phyloP scores from a whole-genome alignment of 2,888 invertebrate genomes.

The Lacanobia oleracea region DNA sequence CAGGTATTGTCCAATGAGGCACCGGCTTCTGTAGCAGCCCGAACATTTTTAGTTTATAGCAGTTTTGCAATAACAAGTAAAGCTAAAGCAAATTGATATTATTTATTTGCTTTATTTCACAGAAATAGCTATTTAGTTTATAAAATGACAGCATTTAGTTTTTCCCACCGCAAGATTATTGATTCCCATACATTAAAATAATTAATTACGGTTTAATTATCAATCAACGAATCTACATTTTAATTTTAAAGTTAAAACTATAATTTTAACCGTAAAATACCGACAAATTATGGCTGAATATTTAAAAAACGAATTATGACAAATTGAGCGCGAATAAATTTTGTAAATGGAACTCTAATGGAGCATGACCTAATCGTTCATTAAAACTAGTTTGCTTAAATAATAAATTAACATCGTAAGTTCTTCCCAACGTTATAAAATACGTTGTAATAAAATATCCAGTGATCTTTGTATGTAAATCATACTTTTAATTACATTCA shows the following conservation, averaged over 20 bases:
- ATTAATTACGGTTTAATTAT: conserved; percentile 16
- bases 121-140: too few relatives aligned
- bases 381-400: conserved; percentile 42
- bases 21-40: conserved; percentile 88
- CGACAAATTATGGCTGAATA: conserved; percentile 15
- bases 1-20: conserved; percentile 83
- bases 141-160: too few relatives aligned
- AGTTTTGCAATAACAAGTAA: background rate
- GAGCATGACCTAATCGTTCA: conserved; percentile 41
- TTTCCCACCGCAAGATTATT: background rate
- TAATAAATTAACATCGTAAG: conserved; percentile 36
- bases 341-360: conserved; percentile 40
- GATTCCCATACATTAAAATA: conserved; percentile 22
- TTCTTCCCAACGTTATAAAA: conserved; percentile 24
- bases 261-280: conserved; percentile 5
- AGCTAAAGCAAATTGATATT: too few relatives aligned
- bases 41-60: conserved; percentile 69
- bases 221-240: conserved; percentile 16
- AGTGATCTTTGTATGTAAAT: conserved; percentile 4
- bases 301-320: conserved; percentile 9
- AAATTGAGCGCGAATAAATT: conserved; percentile 38
- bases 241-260: conserved; percentile 7
- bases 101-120: too few relatives aligned
- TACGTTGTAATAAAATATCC: conserved; percentile 17
- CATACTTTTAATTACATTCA: conserved; percentile 10